Conservation (phyloP, 2,797 vertebrate species). For the Ataeniobius toweri region DNA sequence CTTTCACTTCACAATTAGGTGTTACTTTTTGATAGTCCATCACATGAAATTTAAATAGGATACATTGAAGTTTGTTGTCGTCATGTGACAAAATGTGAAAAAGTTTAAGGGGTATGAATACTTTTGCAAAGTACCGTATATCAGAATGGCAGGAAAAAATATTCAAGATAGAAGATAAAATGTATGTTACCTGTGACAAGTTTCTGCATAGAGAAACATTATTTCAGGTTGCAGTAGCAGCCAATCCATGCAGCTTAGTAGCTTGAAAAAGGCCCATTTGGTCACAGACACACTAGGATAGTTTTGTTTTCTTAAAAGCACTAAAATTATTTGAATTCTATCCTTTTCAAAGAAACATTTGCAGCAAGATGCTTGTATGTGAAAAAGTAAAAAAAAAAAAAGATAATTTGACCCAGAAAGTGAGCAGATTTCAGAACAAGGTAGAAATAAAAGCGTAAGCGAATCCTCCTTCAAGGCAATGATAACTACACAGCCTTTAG, state of each 20-base stretch:
- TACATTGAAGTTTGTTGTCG: too few relatives aligned
- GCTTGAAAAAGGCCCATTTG: neutral
- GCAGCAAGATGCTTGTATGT: neutral
- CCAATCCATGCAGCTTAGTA: neutral
- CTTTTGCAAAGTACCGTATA: conserved; percentile 13
- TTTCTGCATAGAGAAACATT: conserved; percentile 23
- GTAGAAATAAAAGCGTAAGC: conserved; percentile 16
- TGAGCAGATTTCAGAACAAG: neutral
- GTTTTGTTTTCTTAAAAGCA: neutral
- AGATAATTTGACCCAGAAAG: neutral
- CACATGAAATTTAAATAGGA: too few relatives aligned
- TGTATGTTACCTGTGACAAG: conserved; percentile 45
- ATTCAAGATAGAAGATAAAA: conserved; percentile 45
- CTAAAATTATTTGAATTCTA: neutral
- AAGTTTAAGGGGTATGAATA: too few relatives aligned
- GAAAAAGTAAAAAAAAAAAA: neutral
- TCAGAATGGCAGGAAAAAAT: conserved; percentile 51
- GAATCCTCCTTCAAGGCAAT: conserved; percentile 7
- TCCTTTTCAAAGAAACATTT: neutral
- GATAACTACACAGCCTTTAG: conserved; percentile 19
- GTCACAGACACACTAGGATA: neutral
- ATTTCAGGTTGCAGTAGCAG: conserved; percentile 28
- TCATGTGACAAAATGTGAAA: too few relatives aligned
- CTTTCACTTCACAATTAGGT: too few relatives aligned
- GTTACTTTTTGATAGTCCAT: too few relatives aligned